These are phyloP conservation scores for Copsychus sechellarum DNA, from an alignment of 2,113 vertebrate species.

Conservation along the genomic window DNA sequence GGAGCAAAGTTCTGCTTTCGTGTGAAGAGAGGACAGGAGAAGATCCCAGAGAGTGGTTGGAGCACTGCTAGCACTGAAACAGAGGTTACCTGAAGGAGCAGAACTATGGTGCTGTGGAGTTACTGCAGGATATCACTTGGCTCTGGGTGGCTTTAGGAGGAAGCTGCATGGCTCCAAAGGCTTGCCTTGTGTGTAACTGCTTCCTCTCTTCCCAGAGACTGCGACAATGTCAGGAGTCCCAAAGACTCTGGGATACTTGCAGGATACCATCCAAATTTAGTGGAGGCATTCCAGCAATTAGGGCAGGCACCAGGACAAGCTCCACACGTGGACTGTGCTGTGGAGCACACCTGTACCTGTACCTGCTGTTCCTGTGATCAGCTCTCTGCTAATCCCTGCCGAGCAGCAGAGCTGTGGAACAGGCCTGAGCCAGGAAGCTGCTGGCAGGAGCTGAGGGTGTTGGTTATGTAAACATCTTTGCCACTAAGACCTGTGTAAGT, in stretches of 20 bases:
- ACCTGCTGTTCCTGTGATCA: neutral
- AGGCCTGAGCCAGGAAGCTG: neutral
- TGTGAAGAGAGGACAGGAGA: neutral
- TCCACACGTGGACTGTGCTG: neutral
- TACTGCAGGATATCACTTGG: neutral
- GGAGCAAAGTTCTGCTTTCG: neutral
- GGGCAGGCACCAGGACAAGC: neutral
- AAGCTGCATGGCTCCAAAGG: neutral
- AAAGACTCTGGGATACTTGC: neutral
- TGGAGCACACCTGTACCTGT: neutral
- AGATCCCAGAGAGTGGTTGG: neutral
- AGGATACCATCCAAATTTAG: neutral
- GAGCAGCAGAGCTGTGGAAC: neutral
- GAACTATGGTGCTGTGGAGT: neutral
- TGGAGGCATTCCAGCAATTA: neutral
- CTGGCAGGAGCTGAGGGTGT: neutral
- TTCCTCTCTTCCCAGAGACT: neutral
- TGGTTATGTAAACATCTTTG: conserved; percentile 29
- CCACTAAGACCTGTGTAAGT: neutral
- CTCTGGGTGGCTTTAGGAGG: neutral
- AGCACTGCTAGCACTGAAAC: neutral
- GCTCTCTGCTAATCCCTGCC: neutral
- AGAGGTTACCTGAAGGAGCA: neutral
- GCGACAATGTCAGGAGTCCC: neutral
- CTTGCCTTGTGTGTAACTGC: neutral